Evolutionary conservation across 2,888 invertebrate genomes (phyloP).

Genomic region (Podabrus alpinus): DNA sequence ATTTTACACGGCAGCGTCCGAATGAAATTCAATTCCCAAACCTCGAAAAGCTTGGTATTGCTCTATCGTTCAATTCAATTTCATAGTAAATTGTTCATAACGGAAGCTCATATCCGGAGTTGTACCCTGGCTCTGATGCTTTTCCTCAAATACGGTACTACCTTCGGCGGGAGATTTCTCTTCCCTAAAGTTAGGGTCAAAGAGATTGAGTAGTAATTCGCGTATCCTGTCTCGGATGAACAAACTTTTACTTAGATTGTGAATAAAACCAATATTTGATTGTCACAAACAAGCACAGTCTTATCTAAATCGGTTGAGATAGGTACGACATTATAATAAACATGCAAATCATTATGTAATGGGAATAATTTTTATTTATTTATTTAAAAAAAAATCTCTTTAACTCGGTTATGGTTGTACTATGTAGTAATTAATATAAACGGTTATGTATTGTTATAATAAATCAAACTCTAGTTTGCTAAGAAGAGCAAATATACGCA

Average conservation of each 20-base stretch:
- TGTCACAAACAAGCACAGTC: constrained; percentile 13
- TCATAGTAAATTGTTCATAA: constrained; percentile 76
- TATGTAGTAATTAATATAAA: neutral
- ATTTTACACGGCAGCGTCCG: constrained; percentile 23
- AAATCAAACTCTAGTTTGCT: too few species aligned
- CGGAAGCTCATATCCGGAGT: constrained; percentile 84
- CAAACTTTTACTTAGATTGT: constrained; percentile 38
- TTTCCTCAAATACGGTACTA: constrained; percentile 30
- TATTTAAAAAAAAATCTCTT: neutral
- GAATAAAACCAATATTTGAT: constrained; percentile 18
- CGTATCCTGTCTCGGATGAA: constrained; percentile 41
- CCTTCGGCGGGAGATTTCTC: constrained; percentile 27
- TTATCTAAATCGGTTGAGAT: constrained; percentile 15
- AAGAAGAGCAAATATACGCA: too few species aligned
- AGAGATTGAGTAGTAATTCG: constrained; percentile 44
- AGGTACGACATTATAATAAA: constrained; percentile 32
- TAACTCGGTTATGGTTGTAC: too few species aligned
- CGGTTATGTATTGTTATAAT: too few species aligned
- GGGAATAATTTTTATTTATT: constrained; percentile 27
- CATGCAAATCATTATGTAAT: constrained; percentile 36
- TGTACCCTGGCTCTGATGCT: constrained; percentile 36
- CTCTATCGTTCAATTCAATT: constrained; percentile 54
- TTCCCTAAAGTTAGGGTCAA: constrained; percentile 34
- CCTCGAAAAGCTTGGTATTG: constrained; percentile 45
- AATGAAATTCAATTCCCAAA: constrained; percentile 45